Base-by-base conservation (phyloP, 2,888 invertebrate species). In the Hypena proboscidalis region DNA sequence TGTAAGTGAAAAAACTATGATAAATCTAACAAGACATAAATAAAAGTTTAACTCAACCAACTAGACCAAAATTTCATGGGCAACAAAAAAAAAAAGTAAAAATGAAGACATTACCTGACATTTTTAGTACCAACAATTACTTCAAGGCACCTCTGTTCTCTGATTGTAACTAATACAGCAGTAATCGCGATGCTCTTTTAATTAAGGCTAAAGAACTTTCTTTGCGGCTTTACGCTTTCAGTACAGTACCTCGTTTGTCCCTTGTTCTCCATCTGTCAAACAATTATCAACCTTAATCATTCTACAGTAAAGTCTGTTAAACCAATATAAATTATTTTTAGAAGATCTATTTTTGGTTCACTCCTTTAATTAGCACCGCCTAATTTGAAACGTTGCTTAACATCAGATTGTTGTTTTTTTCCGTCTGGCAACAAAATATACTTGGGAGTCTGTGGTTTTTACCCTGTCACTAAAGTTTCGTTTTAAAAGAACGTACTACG, bases 101-200 rank as follows among this genome's bases (percentile, higher is more conserved):
- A 1, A 9, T 34, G 11, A 4, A 19, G 20, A 4, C 10, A 36
- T 6, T 9, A 9, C 10, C n/a, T 9, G 9, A 10, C 1, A 4
- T 6, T 39, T 38, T n/a, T 25, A 47, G 13, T 29, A 30, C 17
- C 40, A 9, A 55, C 30, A 37, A 36, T 26, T 41, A 54, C 66
- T 70, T 69, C 27, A 60, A 11, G 22, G 15, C 33, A 39, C 40
- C 50, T 23, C 38, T 80, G 71, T 77, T 71, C 73, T 45, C 50
- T 67, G 68, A 74, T 75, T 74, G 73, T 77, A 77, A 81, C 75
- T 77, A 80, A 81, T 81, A 80, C 70, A 80, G 76, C 67, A 74
- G 78, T 83, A 84, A 83, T 83, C 76, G 74, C 76, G 71, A 79
- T 77, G 79, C 62, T 81, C 77, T 80, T 85, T 80, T 83, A 85